Evolutionary conservation across 2,113 vertebrate genomes (phyloP).

Genomic region (Copsychus sechellarum): DNA sequence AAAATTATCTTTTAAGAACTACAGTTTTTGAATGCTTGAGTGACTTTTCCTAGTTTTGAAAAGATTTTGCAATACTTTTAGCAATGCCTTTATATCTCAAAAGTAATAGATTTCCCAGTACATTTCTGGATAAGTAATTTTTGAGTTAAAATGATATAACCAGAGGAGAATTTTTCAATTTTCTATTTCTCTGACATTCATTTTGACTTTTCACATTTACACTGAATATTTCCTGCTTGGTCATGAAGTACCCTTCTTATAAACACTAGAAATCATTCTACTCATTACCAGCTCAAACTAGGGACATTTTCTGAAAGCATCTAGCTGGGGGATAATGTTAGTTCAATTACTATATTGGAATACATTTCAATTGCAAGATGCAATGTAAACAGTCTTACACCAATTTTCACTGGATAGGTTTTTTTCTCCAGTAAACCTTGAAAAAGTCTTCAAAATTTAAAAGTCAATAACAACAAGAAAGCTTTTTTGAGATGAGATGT

Average conservation of each 20-base stretch:
- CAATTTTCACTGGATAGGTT: not conserved
- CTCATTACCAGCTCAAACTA: not conserved
- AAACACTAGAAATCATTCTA: not conserved
- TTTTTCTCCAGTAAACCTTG: not conserved
- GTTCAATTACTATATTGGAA: not conserved
- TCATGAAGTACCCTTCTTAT: not conserved
- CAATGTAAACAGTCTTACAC: not conserved
- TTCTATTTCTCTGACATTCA: conserved; percentile 12
- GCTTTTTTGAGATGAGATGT: not conserved
- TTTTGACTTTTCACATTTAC: conserved; percentile 29
- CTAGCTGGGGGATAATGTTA: not conserved
- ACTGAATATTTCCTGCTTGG: not conserved
- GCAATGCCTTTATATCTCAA: not conserved
- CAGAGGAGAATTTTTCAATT: not conserved
- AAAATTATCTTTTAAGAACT: not conserved
- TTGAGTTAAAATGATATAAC: not conserved
- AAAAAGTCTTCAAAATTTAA: conserved; percentile 10
- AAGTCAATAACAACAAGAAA: conserved; percentile 19
- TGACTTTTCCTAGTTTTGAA: not conserved
- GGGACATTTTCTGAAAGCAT: not conserved
- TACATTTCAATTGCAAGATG: not conserved
- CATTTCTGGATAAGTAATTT: not conserved
- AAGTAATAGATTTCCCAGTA: not conserved
- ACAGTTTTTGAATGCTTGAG: not conserved
- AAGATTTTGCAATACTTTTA: conserved; percentile 41